phyloP scores from a whole-genome alignment of 2,797 vertebrate species.

The Delichon dasypus region DNA sequence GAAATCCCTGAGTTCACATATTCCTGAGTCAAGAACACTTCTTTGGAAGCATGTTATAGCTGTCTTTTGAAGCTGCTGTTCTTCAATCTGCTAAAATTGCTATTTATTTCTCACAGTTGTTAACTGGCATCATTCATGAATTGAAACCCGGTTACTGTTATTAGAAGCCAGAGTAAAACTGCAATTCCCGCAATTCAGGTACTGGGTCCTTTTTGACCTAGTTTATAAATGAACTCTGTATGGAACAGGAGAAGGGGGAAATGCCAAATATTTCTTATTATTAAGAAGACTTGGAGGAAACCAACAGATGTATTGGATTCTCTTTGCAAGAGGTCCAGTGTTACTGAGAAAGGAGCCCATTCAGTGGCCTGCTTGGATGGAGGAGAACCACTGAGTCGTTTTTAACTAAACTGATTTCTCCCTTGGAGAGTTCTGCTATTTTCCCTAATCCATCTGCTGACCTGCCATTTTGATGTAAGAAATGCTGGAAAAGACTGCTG shows the following conservation, averaged over 20 bases:
- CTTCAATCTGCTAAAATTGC: background rate
- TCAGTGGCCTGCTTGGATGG: background rate
- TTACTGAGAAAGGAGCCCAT: background rate
- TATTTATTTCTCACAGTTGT: background rate
- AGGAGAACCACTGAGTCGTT: background rate
- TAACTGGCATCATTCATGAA: background rate
- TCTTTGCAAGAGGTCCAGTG: background rate
- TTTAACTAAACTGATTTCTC: background rate
- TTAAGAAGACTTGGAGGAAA: background rate
- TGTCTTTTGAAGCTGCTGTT: background rate
- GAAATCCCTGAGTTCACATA: background rate
- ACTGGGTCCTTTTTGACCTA: background rate
- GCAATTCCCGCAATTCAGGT: background rate
- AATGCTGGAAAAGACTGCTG: background rate
- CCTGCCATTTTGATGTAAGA: background rate
- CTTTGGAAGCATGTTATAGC: background rate
- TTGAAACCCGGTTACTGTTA: background rate
- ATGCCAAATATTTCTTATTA: background rate
- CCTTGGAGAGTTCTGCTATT: background rate
- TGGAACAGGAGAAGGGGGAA: background rate
- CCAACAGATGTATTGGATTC: background rate
- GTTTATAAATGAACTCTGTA: background rate
- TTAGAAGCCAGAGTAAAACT: background rate
- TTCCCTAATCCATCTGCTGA: background rate
- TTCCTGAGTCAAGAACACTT: background rate